phyloP scores from a whole-genome alignment of 2,797 vertebrate genomes.

The Crypturellus tataupa region DNA sequence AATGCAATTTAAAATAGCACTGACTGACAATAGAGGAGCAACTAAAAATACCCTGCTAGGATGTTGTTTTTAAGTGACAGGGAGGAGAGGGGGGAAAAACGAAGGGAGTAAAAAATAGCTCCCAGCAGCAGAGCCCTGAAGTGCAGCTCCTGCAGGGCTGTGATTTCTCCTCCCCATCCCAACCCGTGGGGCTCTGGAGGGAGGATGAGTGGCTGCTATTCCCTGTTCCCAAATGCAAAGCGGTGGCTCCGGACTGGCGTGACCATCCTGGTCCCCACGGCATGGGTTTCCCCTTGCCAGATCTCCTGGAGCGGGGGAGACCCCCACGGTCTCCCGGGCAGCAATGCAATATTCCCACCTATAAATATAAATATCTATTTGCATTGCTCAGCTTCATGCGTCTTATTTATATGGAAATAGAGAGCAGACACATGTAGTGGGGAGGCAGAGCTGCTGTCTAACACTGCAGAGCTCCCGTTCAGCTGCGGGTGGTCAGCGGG shows the following conservation, averaged over 20 bases:
- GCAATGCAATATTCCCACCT: neutral
- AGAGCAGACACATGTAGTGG: neutral
- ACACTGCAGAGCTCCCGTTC: too few species aligned
- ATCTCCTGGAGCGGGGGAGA: fast-evolving
- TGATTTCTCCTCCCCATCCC: neutral
- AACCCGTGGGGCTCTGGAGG: neutral
- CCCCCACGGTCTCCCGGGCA: neutral
- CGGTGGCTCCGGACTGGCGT: neutral
- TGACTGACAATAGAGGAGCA: slow-evolving; percentile 19
- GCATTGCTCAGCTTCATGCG: neutral
- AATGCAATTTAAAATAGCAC: slow-evolving; percentile 50
- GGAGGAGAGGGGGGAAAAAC: neutral
- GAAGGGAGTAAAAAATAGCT: neutral
- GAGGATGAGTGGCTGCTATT: neutral
- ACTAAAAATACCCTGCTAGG: slow-evolving; percentile 33
- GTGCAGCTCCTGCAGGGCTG: neutral
- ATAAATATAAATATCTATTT: neutral
- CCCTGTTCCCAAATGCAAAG: neutral
- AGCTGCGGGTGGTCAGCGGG: too few species aligned
- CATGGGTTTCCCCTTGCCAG: neutral
- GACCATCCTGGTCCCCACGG: neutral
- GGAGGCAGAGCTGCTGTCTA: neutral
- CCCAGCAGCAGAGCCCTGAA: neutral
- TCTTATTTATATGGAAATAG: slow-evolving; percentile 51
- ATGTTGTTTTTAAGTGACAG: neutral